phyloP scores from a whole-genome alignment of 2,797 vertebrate genomes.

The Enteromius anoplus region DNA sequence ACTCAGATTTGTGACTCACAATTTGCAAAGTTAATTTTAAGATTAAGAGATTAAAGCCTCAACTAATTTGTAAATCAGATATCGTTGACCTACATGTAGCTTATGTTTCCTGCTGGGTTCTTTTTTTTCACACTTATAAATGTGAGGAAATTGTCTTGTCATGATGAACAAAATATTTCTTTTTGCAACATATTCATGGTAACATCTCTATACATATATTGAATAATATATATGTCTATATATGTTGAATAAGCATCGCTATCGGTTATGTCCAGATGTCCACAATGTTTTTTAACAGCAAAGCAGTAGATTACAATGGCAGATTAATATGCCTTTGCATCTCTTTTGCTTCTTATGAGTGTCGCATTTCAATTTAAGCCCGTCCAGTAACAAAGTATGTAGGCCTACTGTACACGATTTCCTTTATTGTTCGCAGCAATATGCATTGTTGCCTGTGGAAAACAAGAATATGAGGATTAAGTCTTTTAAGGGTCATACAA shows the following conservation, averaged over 20 bases:
- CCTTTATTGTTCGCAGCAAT: slow-evolving; percentile 16
- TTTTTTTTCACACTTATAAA: not conserved
- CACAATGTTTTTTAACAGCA: slow-evolving; percentile 12
- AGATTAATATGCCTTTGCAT: slow-evolving; percentile 3
- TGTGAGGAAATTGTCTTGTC: not conserved
- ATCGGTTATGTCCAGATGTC: not conserved
- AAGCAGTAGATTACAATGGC: slow-evolving; percentile 1
- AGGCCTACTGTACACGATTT: slow-evolving; percentile 24
- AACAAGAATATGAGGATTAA: slow-evolving; percentile 22
- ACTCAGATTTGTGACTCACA: not conserved
- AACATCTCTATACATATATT: not conserved
- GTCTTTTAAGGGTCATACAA: slow-evolving; percentile 2
- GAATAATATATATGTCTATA: too few relatives aligned
- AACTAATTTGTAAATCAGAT: not conserved
- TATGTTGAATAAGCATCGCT: not conserved
- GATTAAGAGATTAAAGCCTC: not conserved
- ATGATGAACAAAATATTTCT: not conserved
- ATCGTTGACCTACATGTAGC: not conserved
- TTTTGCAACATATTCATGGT: not conserved
- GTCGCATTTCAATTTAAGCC: not conserved
- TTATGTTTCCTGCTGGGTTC: not conserved
- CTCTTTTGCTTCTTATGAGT: slow-evolving; percentile 20
- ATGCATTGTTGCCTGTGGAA: not conserved
- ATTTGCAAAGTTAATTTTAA: too few relatives aligned
- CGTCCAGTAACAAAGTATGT: not conserved